Evolutionary conservation across 2,113 vertebrate species (phyloP).

Genomic region (Dicaeum eximium): DNA sequence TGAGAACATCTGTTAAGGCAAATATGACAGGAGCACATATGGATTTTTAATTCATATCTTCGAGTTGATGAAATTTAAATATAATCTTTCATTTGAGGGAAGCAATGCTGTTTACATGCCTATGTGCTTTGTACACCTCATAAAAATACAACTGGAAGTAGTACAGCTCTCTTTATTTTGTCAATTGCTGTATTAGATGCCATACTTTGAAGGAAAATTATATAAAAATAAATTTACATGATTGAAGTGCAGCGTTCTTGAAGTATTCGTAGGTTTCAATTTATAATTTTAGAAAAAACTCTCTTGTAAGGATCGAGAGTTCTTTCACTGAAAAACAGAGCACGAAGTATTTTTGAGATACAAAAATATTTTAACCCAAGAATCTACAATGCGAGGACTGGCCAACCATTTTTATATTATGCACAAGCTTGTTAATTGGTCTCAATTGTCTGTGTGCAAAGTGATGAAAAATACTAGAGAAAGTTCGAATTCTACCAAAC

Average conservation of each 20-base stretch:
- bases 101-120: background rate
- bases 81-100: background rate
- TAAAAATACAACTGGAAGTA: background rate
- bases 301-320: background rate
- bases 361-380: conserved; percentile 3
- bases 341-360: background rate
- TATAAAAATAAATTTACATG: background rate
- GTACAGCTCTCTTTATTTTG: conserved; percentile 8
- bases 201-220: background rate
- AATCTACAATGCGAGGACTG: background rate
- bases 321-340: background rate
- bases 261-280: background rate
- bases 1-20: background rate
- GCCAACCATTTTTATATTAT: background rate
- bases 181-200: background rate
- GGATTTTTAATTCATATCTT: background rate
- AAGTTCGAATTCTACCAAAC: background rate
- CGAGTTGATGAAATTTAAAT: background rate
- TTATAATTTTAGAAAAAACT: background rate
- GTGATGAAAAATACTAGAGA: background rate
- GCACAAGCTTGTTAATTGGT: background rate
- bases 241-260: background rate
- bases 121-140: background rate
- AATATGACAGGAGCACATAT: background rate
- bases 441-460: background rate